Evolutionary conservation across 2,888 invertebrate genomes (phyloP).

Genomic region (Heteromurus nitidus): DNA sequence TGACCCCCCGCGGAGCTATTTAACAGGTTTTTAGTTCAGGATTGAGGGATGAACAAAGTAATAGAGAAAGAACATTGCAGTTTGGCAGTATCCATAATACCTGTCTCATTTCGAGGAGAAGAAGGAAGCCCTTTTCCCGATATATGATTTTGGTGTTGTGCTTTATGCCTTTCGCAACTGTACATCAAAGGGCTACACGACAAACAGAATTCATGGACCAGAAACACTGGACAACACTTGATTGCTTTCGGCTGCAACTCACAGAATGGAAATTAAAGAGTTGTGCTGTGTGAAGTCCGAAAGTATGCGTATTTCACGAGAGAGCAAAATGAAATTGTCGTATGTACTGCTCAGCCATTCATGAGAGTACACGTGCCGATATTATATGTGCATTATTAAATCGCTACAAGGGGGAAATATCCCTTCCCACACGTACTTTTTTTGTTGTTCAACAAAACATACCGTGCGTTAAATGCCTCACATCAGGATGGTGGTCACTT

Average conservation of each 20-base stretch:
- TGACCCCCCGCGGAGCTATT: constrained; percentile 65
- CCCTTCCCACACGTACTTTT: background rate
- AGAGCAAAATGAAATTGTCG: too few species aligned
- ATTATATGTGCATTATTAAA: constrained; percentile 8
- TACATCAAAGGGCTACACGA: background rate
- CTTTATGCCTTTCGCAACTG: too few species aligned
- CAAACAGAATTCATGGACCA: too few species aligned
- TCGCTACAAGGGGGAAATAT: constrained; percentile 1
- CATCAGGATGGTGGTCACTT: constrained; percentile 31
- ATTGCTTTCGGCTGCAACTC: too few species aligned
- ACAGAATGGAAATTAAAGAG: too few species aligned
- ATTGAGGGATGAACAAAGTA: background rate
- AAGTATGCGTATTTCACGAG: too few species aligned
- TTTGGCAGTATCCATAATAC: background rate
- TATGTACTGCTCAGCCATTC: too few species aligned
- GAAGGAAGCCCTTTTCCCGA: too few species aligned
- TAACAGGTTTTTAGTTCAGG: constrained; percentile 32
- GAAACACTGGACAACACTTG: too few species aligned
- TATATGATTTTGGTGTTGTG: too few species aligned
- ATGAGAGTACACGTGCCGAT: constrained; percentile 15
- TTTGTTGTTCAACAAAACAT: constrained; percentile 12
- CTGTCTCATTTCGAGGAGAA: background rate
- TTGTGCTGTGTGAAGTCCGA: too few species aligned
- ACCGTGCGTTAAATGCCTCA: constrained; percentile 5
- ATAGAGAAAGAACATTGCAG: background rate